Evolutionary conservation across 1,140 invertebrate species (phyloP), one percentile per base, ranked within the genome.

Genomic region (Goniozus legneri): DNA sequence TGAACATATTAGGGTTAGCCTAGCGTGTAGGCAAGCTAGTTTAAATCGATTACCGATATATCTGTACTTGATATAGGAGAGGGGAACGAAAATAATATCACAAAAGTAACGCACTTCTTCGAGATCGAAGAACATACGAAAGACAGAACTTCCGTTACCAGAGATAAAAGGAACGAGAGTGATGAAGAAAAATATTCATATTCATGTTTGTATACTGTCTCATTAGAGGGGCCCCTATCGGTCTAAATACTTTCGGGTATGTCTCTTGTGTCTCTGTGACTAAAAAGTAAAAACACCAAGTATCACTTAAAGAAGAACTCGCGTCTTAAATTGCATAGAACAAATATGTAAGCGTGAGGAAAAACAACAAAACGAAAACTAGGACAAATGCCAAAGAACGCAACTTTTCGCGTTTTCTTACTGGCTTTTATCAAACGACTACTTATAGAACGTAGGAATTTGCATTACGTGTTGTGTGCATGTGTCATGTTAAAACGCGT

Each of bases 401-500:
- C 35, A 30, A 27, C 46, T n/a, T n/a, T n/a, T n/a, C n/a, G n/a
- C n/a, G n/a, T 18, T 22, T 48, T 31, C 24, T 53, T 54, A 56
- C 31, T 19, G 38, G 54, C 31, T 56, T 24, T 60, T 50, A 56
- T 56, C 53, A 44, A 60, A 47, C 21, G 36, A 47, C 51, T 47
- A 14, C 22, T 51, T 34, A 32, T 49, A 30, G 55, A 57, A 44
- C 47, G 19, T 52, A 47, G 50, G 56, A 58, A 56, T 41, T 58
- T 8, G 49, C 44, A 50, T 52, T 62, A 65, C 52, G 43, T 51
- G 56, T 60, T 40, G 50, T 53, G 43, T 58, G 54, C 44, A 56
- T 65, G 64, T 56, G 48, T 58, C 50, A 33, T 62, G 60, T 47
- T 48, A n/a, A n/a, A n/a, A 43, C 45, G 54, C 50, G 40, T 53